These are phyloP conservation scores for Neostethus bicornis DNA, from an alignment of 2,797 vertebrate species.

Conservation along the genomic window DNA sequence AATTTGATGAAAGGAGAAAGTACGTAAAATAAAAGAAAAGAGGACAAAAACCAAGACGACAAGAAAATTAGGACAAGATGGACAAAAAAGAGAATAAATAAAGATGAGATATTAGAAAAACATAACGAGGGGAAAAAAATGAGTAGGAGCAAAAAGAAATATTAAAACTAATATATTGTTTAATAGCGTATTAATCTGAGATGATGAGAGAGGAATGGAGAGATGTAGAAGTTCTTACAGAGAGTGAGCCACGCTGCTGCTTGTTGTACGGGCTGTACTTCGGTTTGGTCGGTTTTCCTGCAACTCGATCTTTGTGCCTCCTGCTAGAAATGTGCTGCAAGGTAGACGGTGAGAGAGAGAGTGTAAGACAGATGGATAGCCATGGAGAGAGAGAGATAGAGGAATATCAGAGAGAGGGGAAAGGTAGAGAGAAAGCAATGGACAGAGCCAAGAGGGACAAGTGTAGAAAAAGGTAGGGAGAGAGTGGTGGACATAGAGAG, in stretches of 20 bases:
- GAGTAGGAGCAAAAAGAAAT: neutral
- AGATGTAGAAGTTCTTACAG: constrained; percentile 71
- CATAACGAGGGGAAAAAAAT: neutral
- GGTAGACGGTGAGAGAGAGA: constrained; percentile 57
- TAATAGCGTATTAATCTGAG: neutral
- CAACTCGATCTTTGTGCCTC: constrained; percentile 96
- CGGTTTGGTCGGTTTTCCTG: constrained; percentile 95
- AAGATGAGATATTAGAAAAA: neutral
- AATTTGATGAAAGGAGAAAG: neutral
- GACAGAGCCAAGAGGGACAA: no score
- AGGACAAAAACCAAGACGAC: constrained; percentile 57
- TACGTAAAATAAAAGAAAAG: constrained; percentile 84
- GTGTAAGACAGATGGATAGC: no score
- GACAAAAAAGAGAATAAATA: neutral
- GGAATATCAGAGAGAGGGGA: no score
- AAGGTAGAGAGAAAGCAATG: no score
- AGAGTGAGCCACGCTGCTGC: constrained; percentile 86
- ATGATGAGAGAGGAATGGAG: neutral
- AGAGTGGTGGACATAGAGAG: no score
- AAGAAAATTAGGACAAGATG: neutral
- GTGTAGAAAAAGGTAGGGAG: no score
- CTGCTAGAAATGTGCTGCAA: constrained; percentile 98
- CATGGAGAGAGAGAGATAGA: no score
- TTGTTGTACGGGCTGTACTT: constrained; percentile 98
- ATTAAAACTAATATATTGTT: neutral